A percentile compares a stretch with the other conserved stretches of the same genome.
Conservation (phyloP, 1,140 invertebrate species). For the Halyomorpha halys region DNA sequence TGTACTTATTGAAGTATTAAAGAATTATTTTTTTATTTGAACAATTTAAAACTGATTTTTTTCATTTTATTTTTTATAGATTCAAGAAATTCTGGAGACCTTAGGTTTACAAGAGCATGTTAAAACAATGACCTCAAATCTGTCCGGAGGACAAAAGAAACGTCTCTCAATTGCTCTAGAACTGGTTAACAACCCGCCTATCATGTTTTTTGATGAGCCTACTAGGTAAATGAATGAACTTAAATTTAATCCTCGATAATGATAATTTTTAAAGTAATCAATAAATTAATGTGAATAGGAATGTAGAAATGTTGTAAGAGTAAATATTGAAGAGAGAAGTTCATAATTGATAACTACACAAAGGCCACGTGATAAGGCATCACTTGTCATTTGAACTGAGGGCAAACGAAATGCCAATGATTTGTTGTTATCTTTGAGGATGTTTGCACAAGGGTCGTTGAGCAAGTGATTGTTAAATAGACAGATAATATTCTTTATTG, state of each 20-base stretch:
- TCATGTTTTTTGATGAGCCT: conserved; percentile 98
- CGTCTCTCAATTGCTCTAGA: conserved; percentile 91
- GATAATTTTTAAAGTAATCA: neutral
- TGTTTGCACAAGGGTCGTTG: too few species aligned
- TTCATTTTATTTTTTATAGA: conserved; percentile 44
- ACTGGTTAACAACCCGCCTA: conserved; percentile 87
- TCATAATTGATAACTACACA: neutral
- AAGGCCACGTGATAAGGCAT: neutral
- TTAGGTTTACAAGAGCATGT: conserved; percentile 75
- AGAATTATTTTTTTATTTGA: neutral
- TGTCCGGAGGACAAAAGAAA: conserved; percentile 94
- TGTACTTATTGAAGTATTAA: neutral
- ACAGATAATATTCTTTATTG: too few species aligned
- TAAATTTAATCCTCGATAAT: too few species aligned
- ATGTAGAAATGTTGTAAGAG: neutral
- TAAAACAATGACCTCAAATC: conserved; percentile 76
- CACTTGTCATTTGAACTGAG: too few species aligned
- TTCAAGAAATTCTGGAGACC: conserved; percentile 82
- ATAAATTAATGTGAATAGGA: neutral
- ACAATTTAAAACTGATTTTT: neutral
- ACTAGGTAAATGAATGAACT: conserved; percentile 49
- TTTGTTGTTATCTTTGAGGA: too few species aligned
- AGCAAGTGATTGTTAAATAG: too few species aligned
- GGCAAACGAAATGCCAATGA: too few species aligned
- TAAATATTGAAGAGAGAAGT: neutral